These are phyloP conservation scores for Arvicanthis niloticus DNA, from an alignment of 2,113 vertebrate genomes.

Conservation along the genomic window DNA sequence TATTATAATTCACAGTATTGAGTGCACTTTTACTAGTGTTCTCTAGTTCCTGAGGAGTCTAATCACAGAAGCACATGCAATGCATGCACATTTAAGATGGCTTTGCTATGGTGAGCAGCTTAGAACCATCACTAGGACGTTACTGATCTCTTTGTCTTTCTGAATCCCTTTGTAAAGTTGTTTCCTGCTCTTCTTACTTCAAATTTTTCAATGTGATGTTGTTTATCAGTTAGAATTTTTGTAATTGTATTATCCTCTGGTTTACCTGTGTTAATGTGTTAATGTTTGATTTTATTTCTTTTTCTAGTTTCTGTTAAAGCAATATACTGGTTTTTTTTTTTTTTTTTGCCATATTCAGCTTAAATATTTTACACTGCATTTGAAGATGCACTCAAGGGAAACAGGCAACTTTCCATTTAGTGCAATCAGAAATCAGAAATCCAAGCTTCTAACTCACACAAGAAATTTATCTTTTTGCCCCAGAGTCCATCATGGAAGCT, in stretches of 20 bases:
- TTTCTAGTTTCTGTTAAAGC: neutral
- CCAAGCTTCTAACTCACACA: accelerated
- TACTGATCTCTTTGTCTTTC: neutral
- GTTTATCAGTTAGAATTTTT: neutral
- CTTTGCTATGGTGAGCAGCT: neutral
- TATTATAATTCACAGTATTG: neutral
- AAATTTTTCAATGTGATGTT: neutral
- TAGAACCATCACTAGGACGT: neutral
- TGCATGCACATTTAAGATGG: neutral
- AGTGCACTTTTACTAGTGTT: neutral
- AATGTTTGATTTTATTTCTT: neutral
- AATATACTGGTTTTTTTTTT: neutral
- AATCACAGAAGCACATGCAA: neutral
- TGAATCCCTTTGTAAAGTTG: neutral
- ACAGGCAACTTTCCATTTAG: neutral
- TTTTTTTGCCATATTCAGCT: neutral
- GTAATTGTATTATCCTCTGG: neutral
- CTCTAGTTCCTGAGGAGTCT: neutral
- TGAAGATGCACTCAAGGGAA: neutral
- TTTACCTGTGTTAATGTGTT: neutral
- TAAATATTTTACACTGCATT: accelerated
- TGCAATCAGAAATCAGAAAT: neutral
- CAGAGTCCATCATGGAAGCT: neutral
- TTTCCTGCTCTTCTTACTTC: neutral
- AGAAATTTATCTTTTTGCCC: neutral